These are phyloP conservation scores for Pachyrhynchus sulphureomaculatus DNA, from an alignment of 1,140 invertebrate species.

Conservation along the genomic window DNA sequence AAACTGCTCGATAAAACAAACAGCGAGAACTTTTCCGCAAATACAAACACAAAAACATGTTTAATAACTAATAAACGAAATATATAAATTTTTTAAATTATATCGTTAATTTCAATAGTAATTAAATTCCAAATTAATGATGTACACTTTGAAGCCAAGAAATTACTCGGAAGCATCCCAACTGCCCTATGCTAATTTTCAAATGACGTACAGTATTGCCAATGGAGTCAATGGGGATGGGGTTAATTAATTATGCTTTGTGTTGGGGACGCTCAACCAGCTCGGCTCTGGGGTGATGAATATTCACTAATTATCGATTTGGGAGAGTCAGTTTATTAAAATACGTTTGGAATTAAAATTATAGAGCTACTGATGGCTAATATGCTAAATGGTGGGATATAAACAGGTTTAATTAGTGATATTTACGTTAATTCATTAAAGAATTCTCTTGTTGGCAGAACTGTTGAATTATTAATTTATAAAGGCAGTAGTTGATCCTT, in stretches of 20 bases:
- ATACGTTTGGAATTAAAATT: background rate
- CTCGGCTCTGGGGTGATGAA: conserved; percentile 12
- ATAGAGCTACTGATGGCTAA: too few relatives aligned
- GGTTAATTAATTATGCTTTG: conserved; percentile 30
- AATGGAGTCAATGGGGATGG: conserved; percentile 10
- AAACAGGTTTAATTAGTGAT: too few relatives aligned
- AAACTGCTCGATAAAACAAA: too few relatives aligned
- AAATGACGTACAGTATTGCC: conserved; percentile 28
- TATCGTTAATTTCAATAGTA: conserved; percentile 22
- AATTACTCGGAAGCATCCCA: conserved; percentile 23
- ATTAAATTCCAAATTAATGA: conserved; percentile 25
- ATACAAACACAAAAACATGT: too few relatives aligned
- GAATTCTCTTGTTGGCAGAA: too few relatives aligned
- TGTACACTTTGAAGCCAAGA: conserved; percentile 7
- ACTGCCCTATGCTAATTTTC: conserved; percentile 30
- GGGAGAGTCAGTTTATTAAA: conserved; percentile 3
- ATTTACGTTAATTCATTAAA: too few relatives aligned
- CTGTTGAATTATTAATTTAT: too few relatives aligned
- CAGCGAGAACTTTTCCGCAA: too few relatives aligned
- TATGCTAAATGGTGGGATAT: too few relatives aligned
- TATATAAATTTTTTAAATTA: too few relatives aligned
- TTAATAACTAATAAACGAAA: too few relatives aligned
- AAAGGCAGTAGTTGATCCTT: too few relatives aligned
- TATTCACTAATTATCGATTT: conserved; percentile 23
- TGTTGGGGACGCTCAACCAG: conserved; percentile 18